These are phyloP conservation scores for Rhabdornis inornatus DNA, from an alignment of 2,113 vertebrate genomes.

Conservation along the genomic window DNA sequence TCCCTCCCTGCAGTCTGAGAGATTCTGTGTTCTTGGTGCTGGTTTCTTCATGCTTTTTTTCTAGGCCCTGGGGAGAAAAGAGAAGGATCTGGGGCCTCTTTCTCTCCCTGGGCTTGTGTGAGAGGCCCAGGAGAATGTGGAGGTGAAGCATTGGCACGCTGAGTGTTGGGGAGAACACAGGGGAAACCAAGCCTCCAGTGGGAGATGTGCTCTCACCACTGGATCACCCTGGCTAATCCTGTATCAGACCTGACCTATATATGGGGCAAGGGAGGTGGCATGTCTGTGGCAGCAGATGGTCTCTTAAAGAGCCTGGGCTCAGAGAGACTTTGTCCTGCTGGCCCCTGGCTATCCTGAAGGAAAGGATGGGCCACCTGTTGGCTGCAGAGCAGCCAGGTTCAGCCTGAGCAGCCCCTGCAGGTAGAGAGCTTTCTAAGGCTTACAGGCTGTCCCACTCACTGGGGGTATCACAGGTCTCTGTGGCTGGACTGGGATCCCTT, in stretches of 20 bases:
- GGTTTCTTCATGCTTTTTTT: background rate
- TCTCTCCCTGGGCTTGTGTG: background rate
- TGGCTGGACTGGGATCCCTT: background rate
- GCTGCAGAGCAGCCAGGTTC: background rate
- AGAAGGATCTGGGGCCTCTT: background rate
- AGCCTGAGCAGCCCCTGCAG: background rate
- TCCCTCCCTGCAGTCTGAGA: background rate
- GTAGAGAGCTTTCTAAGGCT: background rate
- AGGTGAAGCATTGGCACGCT: background rate
- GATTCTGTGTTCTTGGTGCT: background rate
- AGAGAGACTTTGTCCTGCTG: background rate
- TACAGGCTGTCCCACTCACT: rapidly evolving
- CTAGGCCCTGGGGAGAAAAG: background rate
- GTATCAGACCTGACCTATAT: constrained; percentile 60
- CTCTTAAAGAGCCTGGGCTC: background rate
- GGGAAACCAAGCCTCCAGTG: background rate
- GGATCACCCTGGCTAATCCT: constrained; percentile 33
- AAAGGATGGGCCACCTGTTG: background rate
- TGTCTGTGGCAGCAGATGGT: constrained; percentile 52
- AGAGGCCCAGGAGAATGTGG: background rate
- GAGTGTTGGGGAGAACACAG: background rate
- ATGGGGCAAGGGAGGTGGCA: constrained; percentile 11
- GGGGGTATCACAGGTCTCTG: background rate
- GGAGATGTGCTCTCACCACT: background rate
- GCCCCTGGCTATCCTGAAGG: background rate